Conservation (phyloP, 1,140 invertebrate genomes). For the Capitella teleta region DNA sequence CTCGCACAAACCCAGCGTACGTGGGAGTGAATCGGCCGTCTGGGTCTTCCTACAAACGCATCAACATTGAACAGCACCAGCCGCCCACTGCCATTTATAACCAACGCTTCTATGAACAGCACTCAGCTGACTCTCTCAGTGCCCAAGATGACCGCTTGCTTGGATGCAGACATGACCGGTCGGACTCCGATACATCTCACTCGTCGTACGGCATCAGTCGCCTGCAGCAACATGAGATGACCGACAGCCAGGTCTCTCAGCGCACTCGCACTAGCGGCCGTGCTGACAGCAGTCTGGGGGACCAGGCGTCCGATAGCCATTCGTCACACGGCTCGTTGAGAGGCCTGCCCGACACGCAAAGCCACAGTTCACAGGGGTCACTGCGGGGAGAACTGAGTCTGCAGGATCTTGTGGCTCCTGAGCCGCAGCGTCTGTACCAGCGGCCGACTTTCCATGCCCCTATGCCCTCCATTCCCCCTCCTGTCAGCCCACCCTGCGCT, state of each 20-base stretch:
- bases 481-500: background rate
- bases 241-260: background rate
- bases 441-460: background rate
- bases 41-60: conserved; percentile 28
- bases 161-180: conserved; percentile 20
- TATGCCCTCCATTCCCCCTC: background rate
- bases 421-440: background rate
- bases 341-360: conserved; percentile 36
- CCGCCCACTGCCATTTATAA: conserved; percentile 9
- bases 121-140: background rate
- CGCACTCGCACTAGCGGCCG: conserved; percentile 17
- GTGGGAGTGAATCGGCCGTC: conserved; percentile 28
- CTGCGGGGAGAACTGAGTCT: conserved; percentile 15
- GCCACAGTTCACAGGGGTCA: conserved; percentile 33
- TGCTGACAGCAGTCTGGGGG: conserved; percentile 25
- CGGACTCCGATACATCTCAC: conserved; percentile 38
- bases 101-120: conserved; percentile 6
- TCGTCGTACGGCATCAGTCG: conserved; percentile 17
- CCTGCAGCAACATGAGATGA: conserved; percentile 9
- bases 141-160: conserved; percentile 4
- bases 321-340: conserved; percentile 41
- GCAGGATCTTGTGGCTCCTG: background rate
- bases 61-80: conserved; percentile 17
- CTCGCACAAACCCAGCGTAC: conserved; percentile 39
- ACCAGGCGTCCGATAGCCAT: conserved; percentile 45